These are phyloP conservation scores for Phallusia fumigata DNA, from an alignment of 23 tunicate species.

Conservation along the genomic window DNA sequence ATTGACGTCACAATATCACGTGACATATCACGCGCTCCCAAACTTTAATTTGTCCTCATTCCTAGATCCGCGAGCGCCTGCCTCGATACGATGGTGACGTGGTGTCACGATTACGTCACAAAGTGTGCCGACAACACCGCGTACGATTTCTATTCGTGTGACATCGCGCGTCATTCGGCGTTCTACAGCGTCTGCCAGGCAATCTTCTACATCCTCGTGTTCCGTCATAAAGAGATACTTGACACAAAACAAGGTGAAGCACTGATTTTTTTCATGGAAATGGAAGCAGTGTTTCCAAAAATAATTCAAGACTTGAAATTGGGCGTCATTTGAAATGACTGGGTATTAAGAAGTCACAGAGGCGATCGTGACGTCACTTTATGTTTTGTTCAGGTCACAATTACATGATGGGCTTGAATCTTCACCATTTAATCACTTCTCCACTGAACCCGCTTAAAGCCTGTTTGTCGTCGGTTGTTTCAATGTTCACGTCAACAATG, in stretches of 20 bases:
- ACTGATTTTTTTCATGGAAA: not conserved
- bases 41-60: not conserved
- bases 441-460: conserved; percentile 54
- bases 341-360: no score
- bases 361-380: not conserved
- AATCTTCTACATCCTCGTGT: conserved; percentile 56
- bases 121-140: not conserved
- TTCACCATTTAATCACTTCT: conserved; percentile 46
- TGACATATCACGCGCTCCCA: no score
- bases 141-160: conserved; percentile 3
- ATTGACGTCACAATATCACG: no score
- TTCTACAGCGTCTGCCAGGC: conserved; percentile 86
- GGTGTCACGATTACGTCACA: conserved; percentile 45
- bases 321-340: no score
- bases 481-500: conserved; percentile 53
- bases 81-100: conserved; percentile 32
- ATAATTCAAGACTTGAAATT: no score
- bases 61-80: conserved; percentile 27
- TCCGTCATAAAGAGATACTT: conserved; percentile 53
- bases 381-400: conserved; percentile 23
- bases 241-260: conserved; percentile 30
- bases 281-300: no score
- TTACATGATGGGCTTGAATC: conserved; percentile 29
- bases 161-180: conserved; percentile 39
- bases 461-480: conserved; percentile 50